phyloP scores from a whole-genome alignment of 2,113 vertebrate genomes.

The Microtus montanus region DNA sequence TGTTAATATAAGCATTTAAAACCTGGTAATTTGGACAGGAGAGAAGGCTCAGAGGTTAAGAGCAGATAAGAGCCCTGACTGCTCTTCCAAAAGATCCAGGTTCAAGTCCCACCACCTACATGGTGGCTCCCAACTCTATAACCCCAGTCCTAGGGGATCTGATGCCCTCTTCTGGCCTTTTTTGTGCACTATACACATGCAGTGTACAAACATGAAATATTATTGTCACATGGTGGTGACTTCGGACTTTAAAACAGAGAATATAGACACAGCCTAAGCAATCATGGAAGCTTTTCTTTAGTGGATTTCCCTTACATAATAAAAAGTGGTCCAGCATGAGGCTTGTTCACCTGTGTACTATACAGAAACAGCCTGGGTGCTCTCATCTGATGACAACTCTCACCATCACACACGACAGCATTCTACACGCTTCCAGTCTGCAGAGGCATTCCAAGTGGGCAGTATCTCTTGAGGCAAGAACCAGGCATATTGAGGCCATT shows the following conservation, averaged over 20 bases:
- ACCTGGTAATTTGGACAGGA: background rate
- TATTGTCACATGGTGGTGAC: background rate
- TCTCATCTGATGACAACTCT: background rate
- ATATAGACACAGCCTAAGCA: conserved; percentile 2
- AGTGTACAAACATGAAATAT: background rate
- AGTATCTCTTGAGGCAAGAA: background rate
- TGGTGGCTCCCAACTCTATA: background rate
- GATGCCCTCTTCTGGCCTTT: background rate
- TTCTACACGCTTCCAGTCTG: background rate
- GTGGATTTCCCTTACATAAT: conserved; percentile 2
- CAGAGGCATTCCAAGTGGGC: background rate
- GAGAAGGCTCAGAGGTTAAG: background rate
- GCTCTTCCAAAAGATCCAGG: background rate
- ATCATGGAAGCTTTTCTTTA: background rate
- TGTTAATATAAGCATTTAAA: conserved; percentile 11
- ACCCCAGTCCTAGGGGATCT: background rate
- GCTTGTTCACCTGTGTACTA: background rate
- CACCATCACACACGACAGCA: background rate
- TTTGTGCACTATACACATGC: background rate
- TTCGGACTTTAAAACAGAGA: background rate
- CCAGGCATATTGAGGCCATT: conserved; percentile 4
- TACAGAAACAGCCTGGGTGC: background rate
- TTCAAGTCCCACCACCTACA: background rate
- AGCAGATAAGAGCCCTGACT: background rate
- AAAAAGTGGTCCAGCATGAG: background rate